These are phyloP conservation scores for Gymnocephalus cernua DNA, from an alignment of 2,113 vertebrate species.

Conservation along the genomic window DNA sequence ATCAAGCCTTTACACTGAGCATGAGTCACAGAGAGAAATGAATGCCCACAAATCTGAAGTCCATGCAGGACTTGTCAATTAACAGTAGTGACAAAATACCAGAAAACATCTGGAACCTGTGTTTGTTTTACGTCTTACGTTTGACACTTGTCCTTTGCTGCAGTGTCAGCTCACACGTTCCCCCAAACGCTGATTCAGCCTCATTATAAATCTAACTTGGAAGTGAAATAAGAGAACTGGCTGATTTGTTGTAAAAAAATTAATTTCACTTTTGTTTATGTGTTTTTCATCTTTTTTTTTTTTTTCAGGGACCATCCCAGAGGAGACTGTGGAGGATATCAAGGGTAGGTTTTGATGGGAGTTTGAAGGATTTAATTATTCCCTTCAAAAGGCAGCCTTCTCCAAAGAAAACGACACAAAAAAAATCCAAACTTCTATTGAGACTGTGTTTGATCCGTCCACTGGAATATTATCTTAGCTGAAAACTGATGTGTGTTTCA, in stretches of 20 bases:
- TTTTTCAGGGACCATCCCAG: slow-evolving; percentile 89
- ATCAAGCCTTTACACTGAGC: not conserved
- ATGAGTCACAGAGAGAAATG: not conserved
- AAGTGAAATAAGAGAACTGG: not conserved
- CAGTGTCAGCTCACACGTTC: not conserved
- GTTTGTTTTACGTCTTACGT: not conserved
- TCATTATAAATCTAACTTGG: not conserved
- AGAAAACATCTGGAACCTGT: not conserved
- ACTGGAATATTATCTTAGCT: not conserved
- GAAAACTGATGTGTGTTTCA: not conserved
- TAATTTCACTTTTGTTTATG: not conserved
- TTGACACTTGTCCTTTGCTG: slow-evolving; percentile 1
- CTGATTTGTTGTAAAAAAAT: slow-evolving; percentile 18
- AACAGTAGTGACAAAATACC: not conserved
- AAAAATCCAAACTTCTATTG: not conserved
- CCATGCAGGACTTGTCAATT: not conserved
- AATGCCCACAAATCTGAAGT: not conserved
- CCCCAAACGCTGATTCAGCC: slow-evolving; percentile 5
- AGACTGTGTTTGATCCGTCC: not conserved
- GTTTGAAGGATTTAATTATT: not conserved
- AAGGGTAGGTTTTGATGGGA: slow-evolving; percentile 87
- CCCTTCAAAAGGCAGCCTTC: not conserved
- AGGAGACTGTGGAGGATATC: slow-evolving; percentile 96
- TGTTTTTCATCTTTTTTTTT: slow-evolving; percentile 27
- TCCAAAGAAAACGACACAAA: not conserved